Conservation (phyloP, 2,888 invertebrate species). For the Netelia inedita region DNA sequence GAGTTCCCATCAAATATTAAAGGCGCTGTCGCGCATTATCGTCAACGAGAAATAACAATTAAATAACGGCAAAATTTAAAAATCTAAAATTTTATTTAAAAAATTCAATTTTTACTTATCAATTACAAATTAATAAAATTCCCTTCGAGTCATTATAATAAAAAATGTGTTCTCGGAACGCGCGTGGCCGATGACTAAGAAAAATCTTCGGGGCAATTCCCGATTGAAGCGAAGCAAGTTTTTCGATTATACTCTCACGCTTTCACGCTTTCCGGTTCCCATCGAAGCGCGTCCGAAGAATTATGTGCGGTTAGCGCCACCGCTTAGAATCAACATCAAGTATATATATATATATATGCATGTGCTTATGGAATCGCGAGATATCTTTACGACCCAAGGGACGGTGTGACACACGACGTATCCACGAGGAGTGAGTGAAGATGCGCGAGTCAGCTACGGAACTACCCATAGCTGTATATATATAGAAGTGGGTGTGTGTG, state of each 20-base stretch:
- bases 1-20: background rate
- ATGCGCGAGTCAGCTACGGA: constrained; percentile 1
- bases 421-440: constrained; percentile 30
- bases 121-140: too few relatives aligned
- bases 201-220: constrained; percentile 31
- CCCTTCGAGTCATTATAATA: too few relatives aligned
- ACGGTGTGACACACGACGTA: constrained; percentile 10
- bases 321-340: constrained; percentile 52
- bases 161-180: too few relatives aligned
- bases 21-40: too few relatives aligned
- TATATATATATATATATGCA: constrained; percentile 59
- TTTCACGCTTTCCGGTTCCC: constrained; percentile 60
- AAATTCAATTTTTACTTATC: too few relatives aligned
- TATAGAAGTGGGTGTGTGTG: background rate
- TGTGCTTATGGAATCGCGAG: constrained; percentile 5
- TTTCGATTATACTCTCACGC: constrained; percentile 63
- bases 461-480: background rate
- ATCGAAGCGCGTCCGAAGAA: constrained; percentile 67
- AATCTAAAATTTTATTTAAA: too few relatives aligned
- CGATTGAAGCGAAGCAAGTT: constrained; percentile 39
- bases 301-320: constrained; percentile 77
- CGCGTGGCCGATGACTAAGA: background rate
- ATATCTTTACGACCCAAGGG: constrained; percentile 13
- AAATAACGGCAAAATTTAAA: too few relatives aligned
- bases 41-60: background rate